Percentiles rank a stretch among this genome's conserved stretches.
Evolutionary conservation across 2,888 invertebrate species (phyloP).

Genomic region (Exephanes ischioxanthus): DNA sequence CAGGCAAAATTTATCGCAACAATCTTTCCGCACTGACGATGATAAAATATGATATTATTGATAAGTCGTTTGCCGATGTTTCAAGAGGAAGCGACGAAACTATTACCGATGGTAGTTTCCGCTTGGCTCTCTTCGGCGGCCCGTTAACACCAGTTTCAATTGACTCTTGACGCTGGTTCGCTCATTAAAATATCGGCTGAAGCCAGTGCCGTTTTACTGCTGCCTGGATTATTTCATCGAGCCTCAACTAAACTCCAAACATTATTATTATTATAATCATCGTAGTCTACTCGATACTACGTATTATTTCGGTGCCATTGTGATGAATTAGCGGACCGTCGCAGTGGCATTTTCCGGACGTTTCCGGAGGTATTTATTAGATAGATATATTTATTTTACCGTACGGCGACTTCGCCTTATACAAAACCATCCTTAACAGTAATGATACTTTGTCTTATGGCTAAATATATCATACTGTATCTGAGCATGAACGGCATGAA

Average conservation of each 20-base stretch:
- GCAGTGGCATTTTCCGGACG: too few relatives aligned
- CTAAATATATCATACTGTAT: too few relatives aligned
- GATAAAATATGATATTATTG: not conserved
- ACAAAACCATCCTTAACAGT: too few relatives aligned
- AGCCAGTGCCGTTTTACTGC: not conserved
- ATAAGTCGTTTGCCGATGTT: conserved; percentile 20
- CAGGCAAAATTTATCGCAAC: not conserved
- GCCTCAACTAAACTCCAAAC: not conserved
- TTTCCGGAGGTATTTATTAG: too few relatives aligned
- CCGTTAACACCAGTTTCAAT: conserved; percentile 7
- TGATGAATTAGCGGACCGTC: too few relatives aligned
- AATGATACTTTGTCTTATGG: too few relatives aligned
- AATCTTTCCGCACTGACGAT: not conserved
- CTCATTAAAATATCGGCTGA: not conserved
- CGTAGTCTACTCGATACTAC: too few relatives aligned
- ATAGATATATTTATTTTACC: too few relatives aligned
- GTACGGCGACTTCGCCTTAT: too few relatives aligned
- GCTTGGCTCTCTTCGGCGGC: not conserved
- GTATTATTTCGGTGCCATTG: too few relatives aligned
- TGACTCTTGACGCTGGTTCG: not conserved
- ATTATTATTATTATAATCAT: not conserved
- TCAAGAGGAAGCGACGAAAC: conserved; percentile 5
- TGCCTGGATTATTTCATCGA: not conserved
- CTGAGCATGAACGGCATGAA: too few relatives aligned
- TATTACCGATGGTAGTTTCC: not conserved